Evolutionary conservation across 2,888 invertebrate species (phyloP), one percentile per base, ranked within the genome.

Genomic region (Ophion ellenae): DNA sequence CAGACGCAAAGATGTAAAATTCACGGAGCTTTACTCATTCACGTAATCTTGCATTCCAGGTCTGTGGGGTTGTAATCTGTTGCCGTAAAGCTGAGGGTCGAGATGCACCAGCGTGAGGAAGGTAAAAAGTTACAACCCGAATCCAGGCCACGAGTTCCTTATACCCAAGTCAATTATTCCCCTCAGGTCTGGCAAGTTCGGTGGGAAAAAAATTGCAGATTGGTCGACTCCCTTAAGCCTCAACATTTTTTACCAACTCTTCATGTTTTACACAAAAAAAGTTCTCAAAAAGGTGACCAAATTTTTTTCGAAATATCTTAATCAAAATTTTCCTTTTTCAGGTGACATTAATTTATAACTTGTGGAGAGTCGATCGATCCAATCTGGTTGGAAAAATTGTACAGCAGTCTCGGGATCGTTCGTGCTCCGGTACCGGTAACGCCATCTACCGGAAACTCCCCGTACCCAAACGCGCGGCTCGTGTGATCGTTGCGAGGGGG

Each of bases 371-470:
- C 9, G 64, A 64, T 75, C n/a, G 64, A 63, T 53, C 24, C 10
- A 61, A 64, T 4, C 9, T 10, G 32, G 32, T 64, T 14, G 24
- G 28, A 63, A 64, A 45, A 75, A n/a, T 28, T 14, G 10, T 2
- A 0, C 17, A 32, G 47, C 28, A 10, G 36, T 4, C 20, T 24
- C 73, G 17, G 20, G 32, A 28, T 14, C 9, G 14, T 40, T 45
- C 28, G 61, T 3, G 14, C 20, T 73, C 17, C 64, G 17, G 70
- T 71, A 80, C 79, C 24, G 2, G 45, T 64, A 36, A n/a, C 79
- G 71, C 79, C 79, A 80, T 71, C 79, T 53, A 63, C 14, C 64
- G 47, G 79, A 45, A 11, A 20, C 40, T 73, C 53, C 20, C 36
- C 6, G 71, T 20, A 80, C 45, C 64, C 32, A 14, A 36, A 28